A percentile compares a stretch with the other conserved stretches of the same genome.
Conservation (phyloP, 2,113 vertebrate genomes). For the Sorex araneus region DNA sequence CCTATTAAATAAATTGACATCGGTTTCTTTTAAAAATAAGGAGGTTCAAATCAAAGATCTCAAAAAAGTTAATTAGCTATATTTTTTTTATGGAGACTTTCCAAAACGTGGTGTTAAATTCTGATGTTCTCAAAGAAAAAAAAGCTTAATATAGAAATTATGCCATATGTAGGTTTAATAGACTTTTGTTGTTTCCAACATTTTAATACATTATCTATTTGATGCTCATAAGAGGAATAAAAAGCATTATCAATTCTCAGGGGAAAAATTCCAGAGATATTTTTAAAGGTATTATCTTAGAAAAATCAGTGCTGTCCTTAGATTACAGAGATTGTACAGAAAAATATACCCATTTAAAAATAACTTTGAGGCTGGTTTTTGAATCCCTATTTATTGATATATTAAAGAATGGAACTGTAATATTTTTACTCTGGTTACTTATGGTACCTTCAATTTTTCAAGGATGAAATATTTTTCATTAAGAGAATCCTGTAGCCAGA, state of each 20-base stretch:
- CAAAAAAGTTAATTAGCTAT: neutral
- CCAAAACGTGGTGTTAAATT: neutral
- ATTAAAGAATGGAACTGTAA: constrained; percentile 21
- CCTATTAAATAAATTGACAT: constrained; percentile 32
- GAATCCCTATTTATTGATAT: constrained; percentile 18
- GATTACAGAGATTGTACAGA: neutral
- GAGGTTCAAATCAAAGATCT: neutral
- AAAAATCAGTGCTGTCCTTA: constrained; percentile 39
- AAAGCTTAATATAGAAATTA: neutral
- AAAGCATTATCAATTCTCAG: constrained; percentile 49
- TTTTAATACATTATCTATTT: constrained; percentile 17
- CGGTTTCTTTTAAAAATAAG: constrained; percentile 51
- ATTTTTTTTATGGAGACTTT: neutral
- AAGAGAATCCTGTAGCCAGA: constrained; percentile 14
- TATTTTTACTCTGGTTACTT: neutral
- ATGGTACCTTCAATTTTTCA: constrained; percentile 25
- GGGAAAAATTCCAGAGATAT: constrained; percentile 13
- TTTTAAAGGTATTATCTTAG: neutral
- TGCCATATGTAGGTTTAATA: neutral
- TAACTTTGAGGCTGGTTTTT: constrained; percentile 34
- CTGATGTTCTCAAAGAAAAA: neutral
- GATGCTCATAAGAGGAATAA: constrained; percentile 37
- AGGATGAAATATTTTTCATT: constrained; percentile 13
- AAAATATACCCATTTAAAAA: constrained; percentile 2
- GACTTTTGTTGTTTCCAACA: neutral